Evolutionary conservation across 2,888 invertebrate genomes (phyloP), one percentile per base, ranked within the genome.

Genomic region (Tuta absoluta): DNA sequence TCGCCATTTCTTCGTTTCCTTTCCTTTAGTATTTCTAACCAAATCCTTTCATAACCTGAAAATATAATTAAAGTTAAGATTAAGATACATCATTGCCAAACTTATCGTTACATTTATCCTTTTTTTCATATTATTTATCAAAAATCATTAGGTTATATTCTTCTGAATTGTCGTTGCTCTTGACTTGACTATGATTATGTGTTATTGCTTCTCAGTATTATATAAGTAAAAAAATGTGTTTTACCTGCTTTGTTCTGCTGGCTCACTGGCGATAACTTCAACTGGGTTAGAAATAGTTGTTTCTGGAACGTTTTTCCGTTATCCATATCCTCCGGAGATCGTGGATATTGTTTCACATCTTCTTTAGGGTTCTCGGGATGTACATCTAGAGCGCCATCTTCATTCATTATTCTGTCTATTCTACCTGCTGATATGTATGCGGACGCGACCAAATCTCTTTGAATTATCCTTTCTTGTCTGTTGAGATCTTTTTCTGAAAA

Each of bases 1-100:
- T 59, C 24, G 62, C 92, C 90, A 68, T 92, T 87, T 65, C 94
- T 85, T 67, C 93, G 92, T 71, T 92, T 90, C 59, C 95, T 91
- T 70, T 95, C 95, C 76, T 93, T 93, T 2, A 95, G 73, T 68
- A 95, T 91, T 76, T 92, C 93, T 72, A 92, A 89, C 95, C 95
- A 95, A 58, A 91, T 90, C 62, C 85, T 87, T 81, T 95, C 95
- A 74, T 93, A 92, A 67, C 89, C 94, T 94, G 86, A 63, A 90
- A 92, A 70, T 60, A 2, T 49, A n/a, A 10, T 56, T 33, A 28
- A 33, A n/a, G 19, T 3, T 51, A 23, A 12, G 11, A 10, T 21
- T 23, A 58, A 14, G 19, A 21, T 64, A 51, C 60, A 38, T n/a
- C n/a, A n/a, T n/a, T n/a, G n/a, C n/a, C n/a, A n/a, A n/a, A n/a